These are phyloP conservation scores for Diplolepis rosae DNA, from an alignment of 2,888 invertebrate species.

Conservation along the genomic window DNA sequence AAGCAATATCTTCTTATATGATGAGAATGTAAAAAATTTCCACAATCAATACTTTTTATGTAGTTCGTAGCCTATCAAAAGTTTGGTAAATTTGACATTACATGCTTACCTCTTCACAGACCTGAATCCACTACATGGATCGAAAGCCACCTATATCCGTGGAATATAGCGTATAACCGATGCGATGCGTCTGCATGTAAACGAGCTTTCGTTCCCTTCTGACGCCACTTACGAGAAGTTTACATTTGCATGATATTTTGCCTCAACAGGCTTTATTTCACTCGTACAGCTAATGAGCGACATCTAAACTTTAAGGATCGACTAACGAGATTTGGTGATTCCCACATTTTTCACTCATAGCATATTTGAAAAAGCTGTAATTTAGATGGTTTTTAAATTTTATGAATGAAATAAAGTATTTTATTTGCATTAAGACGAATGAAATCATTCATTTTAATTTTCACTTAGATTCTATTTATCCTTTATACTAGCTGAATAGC, in stretches of 20 bases:
- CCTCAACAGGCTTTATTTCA: slow-evolving; percentile 18
- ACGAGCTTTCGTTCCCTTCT: slow-evolving; percentile 31
- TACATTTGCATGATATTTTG: slow-evolving; percentile 39
- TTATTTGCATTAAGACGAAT: neutral
- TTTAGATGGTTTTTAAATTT: neutral
- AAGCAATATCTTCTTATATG: too few species aligned
- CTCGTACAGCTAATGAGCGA: slow-evolving; percentile 15
- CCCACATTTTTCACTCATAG: neutral
- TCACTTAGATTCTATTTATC: too few species aligned
- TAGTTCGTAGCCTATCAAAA: neutral
- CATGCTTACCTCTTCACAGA: slow-evolving; percentile 29
- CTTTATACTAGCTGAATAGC: too few species aligned
- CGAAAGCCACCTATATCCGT: neutral
- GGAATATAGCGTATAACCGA: neutral
- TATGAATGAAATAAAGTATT: neutral
- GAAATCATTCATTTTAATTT: too few species aligned
- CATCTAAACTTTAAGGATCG: slow-evolving; percentile 21
- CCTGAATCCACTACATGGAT: neutral
- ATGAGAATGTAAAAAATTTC: too few species aligned
- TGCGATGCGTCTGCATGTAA: slow-evolving; percentile 41
- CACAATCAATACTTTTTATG: too few species aligned
- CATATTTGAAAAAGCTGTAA: neutral
- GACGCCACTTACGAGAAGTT: slow-evolving; percentile 27
- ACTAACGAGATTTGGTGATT: neutral
- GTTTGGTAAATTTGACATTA: neutral